Percentiles rank a stretch among this genome's conserved stretches.
These are phyloP conservation scores for Zaprionus camerounensis DNA, from an alignment of 1,140 invertebrate genomes.

Conservation along the genomic window DNA sequence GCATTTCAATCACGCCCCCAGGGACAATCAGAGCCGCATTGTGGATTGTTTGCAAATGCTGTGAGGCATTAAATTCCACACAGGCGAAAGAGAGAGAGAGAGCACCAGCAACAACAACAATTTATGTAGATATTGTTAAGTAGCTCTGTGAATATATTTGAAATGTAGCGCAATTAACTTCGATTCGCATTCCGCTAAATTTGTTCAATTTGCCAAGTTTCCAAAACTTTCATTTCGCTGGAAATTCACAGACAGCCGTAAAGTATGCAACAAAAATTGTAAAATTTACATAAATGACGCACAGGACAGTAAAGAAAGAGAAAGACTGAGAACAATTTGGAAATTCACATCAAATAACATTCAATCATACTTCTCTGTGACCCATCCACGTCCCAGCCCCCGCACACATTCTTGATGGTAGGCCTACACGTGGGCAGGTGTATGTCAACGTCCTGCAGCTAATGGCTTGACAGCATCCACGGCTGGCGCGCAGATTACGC, in stretches of 20 bases:
- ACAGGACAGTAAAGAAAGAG: slow-evolving; percentile 12
- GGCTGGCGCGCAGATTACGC: slow-evolving; percentile 38
- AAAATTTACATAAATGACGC: slow-evolving; percentile 64
- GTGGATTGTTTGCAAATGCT: slow-evolving; percentile 19
- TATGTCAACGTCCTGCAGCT: slow-evolving; percentile 47
- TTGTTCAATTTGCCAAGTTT: slow-evolving; percentile 15
- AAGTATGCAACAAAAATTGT: slow-evolving; percentile 49
- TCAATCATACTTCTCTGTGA: slow-evolving; percentile 63
- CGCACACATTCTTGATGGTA: slow-evolving; percentile 12
- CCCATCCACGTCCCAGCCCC: slow-evolving; percentile 16
- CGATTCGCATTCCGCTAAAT: slow-evolving; percentile 6
- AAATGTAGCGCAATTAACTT: slow-evolving; percentile 23
- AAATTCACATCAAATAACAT: slow-evolving; percentile 71
- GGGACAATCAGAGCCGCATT: slow-evolving; percentile 18
- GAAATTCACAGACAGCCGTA: slow-evolving; percentile 30
- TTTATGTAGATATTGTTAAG: slow-evolving; percentile 2
- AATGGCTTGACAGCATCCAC: slow-evolving; percentile 36
- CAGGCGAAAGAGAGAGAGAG: neutral
- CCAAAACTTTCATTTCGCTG: slow-evolving; percentile 12
- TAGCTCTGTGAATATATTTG: slow-evolving; percentile 20
- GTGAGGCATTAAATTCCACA: slow-evolving; percentile 8
- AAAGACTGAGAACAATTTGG: slow-evolving; percentile 26
- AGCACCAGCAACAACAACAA: neutral
- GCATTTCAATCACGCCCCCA: slow-evolving; percentile 24
- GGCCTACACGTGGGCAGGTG: slow-evolving; percentile 33